Conservation (phyloP, 2,113 vertebrate genomes). For the Brachyistius frenatus region DNA sequence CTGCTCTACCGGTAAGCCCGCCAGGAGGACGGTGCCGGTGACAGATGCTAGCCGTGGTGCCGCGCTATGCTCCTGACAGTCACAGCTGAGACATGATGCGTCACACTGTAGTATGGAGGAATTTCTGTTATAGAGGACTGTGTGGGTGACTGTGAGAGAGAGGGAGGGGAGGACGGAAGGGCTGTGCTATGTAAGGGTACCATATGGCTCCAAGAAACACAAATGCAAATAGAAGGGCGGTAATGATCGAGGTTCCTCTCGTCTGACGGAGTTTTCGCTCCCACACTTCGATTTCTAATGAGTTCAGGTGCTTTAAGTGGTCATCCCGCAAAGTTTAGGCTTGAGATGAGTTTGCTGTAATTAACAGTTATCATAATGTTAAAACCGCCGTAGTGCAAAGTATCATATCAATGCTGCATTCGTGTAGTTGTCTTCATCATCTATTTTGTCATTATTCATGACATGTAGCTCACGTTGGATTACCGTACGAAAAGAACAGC, state of each 20-base stretch:
- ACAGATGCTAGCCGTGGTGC: conserved; percentile 73
- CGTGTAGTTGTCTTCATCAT: no score
- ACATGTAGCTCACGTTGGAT: no score
- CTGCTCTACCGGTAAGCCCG: conserved; percentile 50
- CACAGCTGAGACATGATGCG: conserved; percentile 63
- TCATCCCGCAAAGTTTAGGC: neutral
- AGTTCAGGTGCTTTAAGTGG: neutral
- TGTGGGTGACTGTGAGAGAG: conserved; percentile 26
- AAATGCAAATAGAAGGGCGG: conserved; percentile 42
- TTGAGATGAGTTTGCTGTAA: neutral
- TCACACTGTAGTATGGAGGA: conserved; percentile 67
- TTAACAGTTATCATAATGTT: neutral
- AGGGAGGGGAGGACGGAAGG: conserved; percentile 14
- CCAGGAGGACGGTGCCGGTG: conserved; percentile 57
- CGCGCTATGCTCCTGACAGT: conserved; percentile 54
- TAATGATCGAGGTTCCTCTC: conserved; percentile 24
- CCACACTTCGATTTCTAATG: neutral
- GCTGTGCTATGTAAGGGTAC: conserved; percentile 33
- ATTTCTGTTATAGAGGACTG: conserved; percentile 60
- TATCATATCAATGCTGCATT: neutral
- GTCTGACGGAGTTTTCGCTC: conserved; percentile 27
- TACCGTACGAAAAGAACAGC: no score
- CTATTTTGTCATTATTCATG: no score
- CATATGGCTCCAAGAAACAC: conserved; percentile 64
- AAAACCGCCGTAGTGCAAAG: neutral